These are phyloP conservation scores for Ganaspis sp. DNA, from an alignment of 1,140 invertebrate species.

Conservation along the genomic window DNA sequence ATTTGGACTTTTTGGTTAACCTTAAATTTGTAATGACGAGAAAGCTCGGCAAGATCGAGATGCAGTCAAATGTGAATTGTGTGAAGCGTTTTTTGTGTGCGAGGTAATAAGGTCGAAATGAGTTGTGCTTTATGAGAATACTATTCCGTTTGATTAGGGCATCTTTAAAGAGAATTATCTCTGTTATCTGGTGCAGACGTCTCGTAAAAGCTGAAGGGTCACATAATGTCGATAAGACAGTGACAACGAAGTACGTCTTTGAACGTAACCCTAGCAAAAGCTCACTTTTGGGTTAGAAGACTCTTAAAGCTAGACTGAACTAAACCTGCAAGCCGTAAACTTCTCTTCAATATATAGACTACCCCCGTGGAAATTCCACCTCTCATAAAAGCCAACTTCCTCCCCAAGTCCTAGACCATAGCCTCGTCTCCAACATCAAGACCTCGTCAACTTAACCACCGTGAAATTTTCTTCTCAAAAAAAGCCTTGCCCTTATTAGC, in stretches of 20 bases:
- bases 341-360: neutral
- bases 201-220: conserved; percentile 4
- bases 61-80: no score
- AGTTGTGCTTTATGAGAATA: neutral
- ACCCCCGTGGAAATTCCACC: neutral
- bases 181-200: conserved; percentile 4
- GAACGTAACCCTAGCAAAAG: conserved; percentile 8
- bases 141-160: neutral
- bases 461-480: conserved; percentile 4
- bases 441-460: neutral
- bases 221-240: conserved; percentile 13
- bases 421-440: neutral
- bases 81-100: neutral
- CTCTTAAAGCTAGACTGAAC: conserved; percentile 5
- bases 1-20: no score
- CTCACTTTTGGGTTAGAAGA: conserved; percentile 9
- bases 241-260: conserved; percentile 9
- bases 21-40: no score
- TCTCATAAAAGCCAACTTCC: conserved; percentile 3
- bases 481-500: neutral
- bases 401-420: neutral
- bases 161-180: neutral
- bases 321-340: conserved; percentile 4
- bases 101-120: neutral
- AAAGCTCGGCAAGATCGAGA: no score